Evolutionary conservation across 2,888 invertebrate genomes (phyloP).

Genomic region (Drosophila mayaguana): DNA sequence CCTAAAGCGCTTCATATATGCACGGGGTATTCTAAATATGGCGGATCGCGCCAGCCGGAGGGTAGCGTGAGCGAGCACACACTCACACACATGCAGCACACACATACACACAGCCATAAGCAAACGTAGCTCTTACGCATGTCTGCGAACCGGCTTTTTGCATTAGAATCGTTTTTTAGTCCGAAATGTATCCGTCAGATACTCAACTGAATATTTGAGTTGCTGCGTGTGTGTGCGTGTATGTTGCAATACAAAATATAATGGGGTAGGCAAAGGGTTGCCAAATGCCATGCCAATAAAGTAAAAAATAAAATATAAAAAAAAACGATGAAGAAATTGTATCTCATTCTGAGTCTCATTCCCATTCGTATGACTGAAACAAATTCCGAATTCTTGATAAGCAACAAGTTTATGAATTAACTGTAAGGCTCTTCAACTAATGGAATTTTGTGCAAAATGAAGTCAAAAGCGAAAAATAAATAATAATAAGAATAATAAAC

Average conservation of each 20-base stretch:
- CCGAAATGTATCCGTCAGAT: constrained; percentile 55
- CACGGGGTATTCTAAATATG: constrained; percentile 52
- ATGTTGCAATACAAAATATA: constrained; percentile 76
- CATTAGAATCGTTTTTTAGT: constrained; percentile 58
- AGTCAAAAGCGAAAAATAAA: background rate
- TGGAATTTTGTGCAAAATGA: background rate
- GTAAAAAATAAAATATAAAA: too few species aligned
- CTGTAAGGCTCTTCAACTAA: constrained; percentile 17
- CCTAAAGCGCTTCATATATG: background rate
- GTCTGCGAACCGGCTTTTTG: constrained; percentile 77
- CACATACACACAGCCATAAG: constrained; percentile 7
- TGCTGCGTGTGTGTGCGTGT: constrained; percentile 1
- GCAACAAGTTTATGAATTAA: constrained; percentile 44
- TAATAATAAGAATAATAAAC: background rate
- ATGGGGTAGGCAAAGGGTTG: constrained; percentile 82
- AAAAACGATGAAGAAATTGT: background rate
- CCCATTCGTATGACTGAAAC: constrained; percentile 37
- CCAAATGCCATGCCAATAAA: constrained; percentile 8
- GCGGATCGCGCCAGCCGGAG: constrained; percentile 47
- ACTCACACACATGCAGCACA: constrained; percentile 18
- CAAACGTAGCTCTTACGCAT: constrained; percentile 67
- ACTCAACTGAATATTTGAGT: constrained; percentile 39
- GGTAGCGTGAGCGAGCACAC: constrained; percentile 1
- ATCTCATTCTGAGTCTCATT: background rate
- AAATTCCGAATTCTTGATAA: constrained; percentile 44